Conservation (phyloP, 2,888 invertebrate species). For the Polietes domitor region DNA sequence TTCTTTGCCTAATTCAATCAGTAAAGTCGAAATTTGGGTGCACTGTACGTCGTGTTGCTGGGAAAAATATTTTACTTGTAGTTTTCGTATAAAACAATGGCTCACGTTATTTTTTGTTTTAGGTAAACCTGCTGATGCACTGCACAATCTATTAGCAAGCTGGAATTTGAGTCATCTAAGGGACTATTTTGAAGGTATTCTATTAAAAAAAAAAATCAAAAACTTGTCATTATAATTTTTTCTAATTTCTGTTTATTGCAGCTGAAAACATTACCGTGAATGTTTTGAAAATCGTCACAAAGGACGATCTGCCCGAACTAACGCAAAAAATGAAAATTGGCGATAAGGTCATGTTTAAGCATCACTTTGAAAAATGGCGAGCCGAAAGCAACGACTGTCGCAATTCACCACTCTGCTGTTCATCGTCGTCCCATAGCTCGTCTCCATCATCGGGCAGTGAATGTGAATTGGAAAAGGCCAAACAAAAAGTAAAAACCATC, state of each 20-base stretch:
- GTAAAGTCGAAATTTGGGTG: no score
- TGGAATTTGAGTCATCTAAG: not conserved
- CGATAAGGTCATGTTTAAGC: conserved; percentile 15
- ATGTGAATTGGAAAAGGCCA: not conserved
- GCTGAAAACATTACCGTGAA: not conserved
- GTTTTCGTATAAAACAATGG: no score
- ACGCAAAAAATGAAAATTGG: conserved; percentile 19
- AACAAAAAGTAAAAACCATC: not conserved
- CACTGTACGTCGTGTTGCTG: no score
- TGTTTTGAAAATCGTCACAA: not conserved
- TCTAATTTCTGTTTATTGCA: not conserved
- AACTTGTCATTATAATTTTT: not conserved
- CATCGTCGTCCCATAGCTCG: not conserved
- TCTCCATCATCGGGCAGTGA: not conserved
- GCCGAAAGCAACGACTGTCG: not conserved
- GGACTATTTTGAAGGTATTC: not conserved
- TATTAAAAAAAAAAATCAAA: not conserved
- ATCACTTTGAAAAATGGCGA: not conserved
- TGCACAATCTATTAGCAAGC: not conserved
- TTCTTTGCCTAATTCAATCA: no score
- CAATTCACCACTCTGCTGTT: not conserved
- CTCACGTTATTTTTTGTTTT: no score
- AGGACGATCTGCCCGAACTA: not conserved
- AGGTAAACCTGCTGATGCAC: not conserved
- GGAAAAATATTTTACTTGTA: no score